Percentiles rank a stretch among this genome's conserved stretches.
Conservation (phyloP, 2,113 vertebrate genomes). For the Lethenteron reissneri region DNA sequence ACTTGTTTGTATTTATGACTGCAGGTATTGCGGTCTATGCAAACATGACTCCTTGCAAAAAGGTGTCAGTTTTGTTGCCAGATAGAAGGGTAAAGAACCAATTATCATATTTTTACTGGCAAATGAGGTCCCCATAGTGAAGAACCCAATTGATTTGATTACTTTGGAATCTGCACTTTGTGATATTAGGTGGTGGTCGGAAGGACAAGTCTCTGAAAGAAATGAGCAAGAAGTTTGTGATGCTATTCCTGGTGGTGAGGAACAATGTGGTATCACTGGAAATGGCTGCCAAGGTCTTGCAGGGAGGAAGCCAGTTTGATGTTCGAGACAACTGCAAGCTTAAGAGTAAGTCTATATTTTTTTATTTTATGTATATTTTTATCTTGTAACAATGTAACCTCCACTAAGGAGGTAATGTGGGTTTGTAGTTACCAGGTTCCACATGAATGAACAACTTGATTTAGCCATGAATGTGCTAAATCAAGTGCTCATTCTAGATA, state of each 20-base stretch:
- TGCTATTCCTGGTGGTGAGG: constrained; percentile 71
- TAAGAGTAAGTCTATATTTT: constrained; percentile 52
- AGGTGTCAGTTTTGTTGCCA: too few relatives aligned
- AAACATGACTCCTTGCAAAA: too few relatives aligned
- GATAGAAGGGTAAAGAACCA: too few relatives aligned
- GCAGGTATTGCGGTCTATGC: too few relatives aligned
- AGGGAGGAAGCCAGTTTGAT: constrained; percentile 59
- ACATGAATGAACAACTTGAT: background rate
- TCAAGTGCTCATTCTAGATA: background rate
- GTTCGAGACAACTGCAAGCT: constrained; percentile 84
- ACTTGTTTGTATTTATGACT: too few relatives aligned
- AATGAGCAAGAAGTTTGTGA: constrained; percentile 97
- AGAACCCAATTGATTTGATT: constrained; percentile 20
- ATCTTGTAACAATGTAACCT: background rate
- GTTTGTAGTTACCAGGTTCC: background rate
- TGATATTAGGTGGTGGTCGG: constrained; percentile 22
- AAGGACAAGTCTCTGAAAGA: constrained; percentile 88
- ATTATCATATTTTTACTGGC: too few relatives aligned
- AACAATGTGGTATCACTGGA: constrained; percentile 72
- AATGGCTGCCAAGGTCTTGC: constrained; percentile 75
- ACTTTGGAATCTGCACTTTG: constrained; percentile 33
- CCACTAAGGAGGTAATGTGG: background rate
- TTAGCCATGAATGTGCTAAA: background rate
- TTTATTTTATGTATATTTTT: constrained; percentile 8
- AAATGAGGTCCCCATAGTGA: too few relatives aligned